Percentiles rank a stretch among this genome's conserved stretches.
phyloP scores from a whole-genome alignment of 2,888 invertebrate species.

The Idaea biselata region DNA sequence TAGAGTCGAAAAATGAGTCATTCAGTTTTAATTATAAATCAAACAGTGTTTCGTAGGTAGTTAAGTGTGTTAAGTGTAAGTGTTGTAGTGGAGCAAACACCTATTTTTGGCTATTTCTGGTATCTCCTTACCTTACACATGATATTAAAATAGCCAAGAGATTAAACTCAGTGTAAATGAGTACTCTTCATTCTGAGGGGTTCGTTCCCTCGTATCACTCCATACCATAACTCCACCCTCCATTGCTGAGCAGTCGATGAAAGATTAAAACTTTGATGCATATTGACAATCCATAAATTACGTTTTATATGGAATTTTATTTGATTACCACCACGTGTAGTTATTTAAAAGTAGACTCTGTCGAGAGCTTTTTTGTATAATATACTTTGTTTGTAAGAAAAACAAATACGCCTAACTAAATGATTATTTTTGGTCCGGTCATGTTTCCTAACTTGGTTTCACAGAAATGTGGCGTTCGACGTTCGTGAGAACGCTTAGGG shows the following conservation, averaged over 20 bases:
- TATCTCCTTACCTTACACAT: neutral
- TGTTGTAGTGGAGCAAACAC: neutral
- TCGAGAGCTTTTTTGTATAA: neutral
- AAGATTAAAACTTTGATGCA: constrained; percentile 2
- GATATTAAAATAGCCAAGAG: neutral
- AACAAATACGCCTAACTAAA: neutral
- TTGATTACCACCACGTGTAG: neutral
- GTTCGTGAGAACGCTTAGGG: neutral
- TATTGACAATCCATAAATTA: neutral
- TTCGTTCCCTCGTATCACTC: neutral
- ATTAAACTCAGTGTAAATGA: neutral
- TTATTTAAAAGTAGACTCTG: neutral
- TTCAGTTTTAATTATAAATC: neutral
- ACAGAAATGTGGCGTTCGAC: neutral
- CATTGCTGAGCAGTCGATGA: constrained; percentile 1
- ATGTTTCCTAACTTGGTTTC: neutral
- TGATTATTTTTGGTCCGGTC: constrained; percentile 1
- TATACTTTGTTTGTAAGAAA: neutral
- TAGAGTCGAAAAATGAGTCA: neutral
- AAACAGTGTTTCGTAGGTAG: neutral
- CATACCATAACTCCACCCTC: neutral
- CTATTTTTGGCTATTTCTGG: neutral
- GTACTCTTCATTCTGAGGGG: neutral
- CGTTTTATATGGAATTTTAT: neutral
- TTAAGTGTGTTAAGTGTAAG: neutral